Percentiles rank a stretch among this genome's conserved stretches.
These are phyloP conservation scores for Caenorhabditis wallacei DNA, from an alignment of 2,888 invertebrate genomes.

Conservation along the genomic window DNA sequence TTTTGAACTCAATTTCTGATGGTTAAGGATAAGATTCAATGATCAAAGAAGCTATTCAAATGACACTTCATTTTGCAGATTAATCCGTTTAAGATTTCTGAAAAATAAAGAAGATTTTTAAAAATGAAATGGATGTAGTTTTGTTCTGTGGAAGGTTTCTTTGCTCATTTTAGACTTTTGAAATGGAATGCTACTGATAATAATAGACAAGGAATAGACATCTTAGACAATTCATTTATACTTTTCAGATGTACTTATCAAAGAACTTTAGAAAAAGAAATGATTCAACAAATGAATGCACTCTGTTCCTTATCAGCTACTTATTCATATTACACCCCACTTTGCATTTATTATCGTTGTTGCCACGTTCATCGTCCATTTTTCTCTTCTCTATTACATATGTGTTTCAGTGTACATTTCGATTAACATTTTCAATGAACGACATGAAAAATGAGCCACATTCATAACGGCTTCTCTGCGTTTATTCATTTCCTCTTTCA, in stretches of 20 bases:
- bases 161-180: too few species aligned
- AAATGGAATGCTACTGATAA: too few species aligned
- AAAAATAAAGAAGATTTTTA: neutral
- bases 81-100: slow-evolving; percentile 2
- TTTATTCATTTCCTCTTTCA: neutral
- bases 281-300: too few species aligned
- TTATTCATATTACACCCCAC: neutral
- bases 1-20: slow-evolving; percentile 12
- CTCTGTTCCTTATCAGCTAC: slow-evolving; percentile 23
- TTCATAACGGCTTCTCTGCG: neutral
- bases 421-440: slow-evolving; percentile 33
- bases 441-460: slow-evolving; percentile 25
- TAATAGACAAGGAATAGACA: too few species aligned
- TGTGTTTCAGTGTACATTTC: slow-evolving; percentile 8
- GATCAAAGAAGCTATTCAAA: slow-evolving; percentile 1
- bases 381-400: slow-evolving; percentile 4
- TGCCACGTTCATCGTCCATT: slow-evolving; percentile 31
- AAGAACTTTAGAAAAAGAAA: too few species aligned
- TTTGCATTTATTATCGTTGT: slow-evolving; percentile 4
- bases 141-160: neutral
- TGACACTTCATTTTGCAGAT: slow-evolving; percentile 2
- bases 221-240: too few species aligned
- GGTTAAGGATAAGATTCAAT: neutral
- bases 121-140: too few species aligned
- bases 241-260: too few species aligned